phyloP scores from a whole-genome alignment of 1,140 invertebrate genomes.

The Penaeus indicus region DNA sequence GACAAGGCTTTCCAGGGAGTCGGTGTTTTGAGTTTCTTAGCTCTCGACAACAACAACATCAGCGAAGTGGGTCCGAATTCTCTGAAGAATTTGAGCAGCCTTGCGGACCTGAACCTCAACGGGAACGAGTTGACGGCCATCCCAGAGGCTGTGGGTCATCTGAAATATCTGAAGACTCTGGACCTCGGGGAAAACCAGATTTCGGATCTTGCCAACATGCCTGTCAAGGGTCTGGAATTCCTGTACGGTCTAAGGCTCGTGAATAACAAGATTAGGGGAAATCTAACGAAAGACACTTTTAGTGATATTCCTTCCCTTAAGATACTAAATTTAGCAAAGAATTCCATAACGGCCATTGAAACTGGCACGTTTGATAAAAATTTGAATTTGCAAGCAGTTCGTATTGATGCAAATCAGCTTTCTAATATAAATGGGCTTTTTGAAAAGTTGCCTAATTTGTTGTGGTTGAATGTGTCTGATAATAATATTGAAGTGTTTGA shows the following conservation, averaged over 20 bases:
- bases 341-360: slow-evolving; percentile 81
- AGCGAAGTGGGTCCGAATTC: slow-evolving; percentile 83
- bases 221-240: slow-evolving; percentile 84
- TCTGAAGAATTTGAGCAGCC: slow-evolving; percentile 80
- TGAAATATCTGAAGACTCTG: slow-evolving; percentile 82
- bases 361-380: slow-evolving; percentile 84
- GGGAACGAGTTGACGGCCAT: slow-evolving; percentile 82
- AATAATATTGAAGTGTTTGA: slow-evolving; percentile 92
- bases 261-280: slow-evolving; percentile 85
- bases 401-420: slow-evolving; percentile 87
- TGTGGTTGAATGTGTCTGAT: slow-evolving; percentile 92
- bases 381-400: slow-evolving; percentile 84
- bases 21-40: slow-evolving; percentile 82
- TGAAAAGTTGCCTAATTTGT: slow-evolving; percentile 82
- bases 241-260: slow-evolving; percentile 87
- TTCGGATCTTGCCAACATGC: slow-evolving; percentile 80
- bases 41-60: slow-evolving; percentile 84
- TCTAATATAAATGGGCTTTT: slow-evolving; percentile 88
- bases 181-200: slow-evolving; percentile 87
- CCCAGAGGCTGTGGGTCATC: slow-evolving; percentile 81
- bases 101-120: slow-evolving; percentile 86
- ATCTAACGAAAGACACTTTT: slow-evolving; percentile 85
- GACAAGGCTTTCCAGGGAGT: slow-evolving; percentile 84
- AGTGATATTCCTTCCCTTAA: slow-evolving; percentile 84
- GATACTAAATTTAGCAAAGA: slow-evolving; percentile 89